These are phyloP conservation scores for Brenthis hecate DNA, from an alignment of 2,888 invertebrate species.

Conservation along the genomic window DNA sequence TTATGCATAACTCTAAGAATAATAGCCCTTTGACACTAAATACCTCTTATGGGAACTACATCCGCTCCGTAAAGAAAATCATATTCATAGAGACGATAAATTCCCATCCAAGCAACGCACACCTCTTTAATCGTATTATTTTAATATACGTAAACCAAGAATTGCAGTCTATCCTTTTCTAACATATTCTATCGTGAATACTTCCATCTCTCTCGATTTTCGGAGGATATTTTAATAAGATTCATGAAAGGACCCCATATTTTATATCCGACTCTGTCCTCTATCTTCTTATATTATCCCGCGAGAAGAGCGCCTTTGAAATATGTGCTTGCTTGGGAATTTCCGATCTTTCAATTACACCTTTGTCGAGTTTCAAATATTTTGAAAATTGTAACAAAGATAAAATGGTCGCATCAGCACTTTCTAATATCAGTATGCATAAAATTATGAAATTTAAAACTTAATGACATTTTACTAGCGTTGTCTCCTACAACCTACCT, in stretches of 20 bases:
- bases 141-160: constrained; percentile 79
- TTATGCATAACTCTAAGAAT: constrained; percentile 36
- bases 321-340: constrained; percentile 80
- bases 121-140: constrained; percentile 82
- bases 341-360: constrained; percentile 82
- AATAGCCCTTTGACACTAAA: constrained; percentile 62
- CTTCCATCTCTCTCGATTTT: constrained; percentile 74
- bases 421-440: neutral
- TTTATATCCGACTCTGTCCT: constrained; percentile 87
- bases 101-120: constrained; percentile 60
- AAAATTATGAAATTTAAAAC: neutral
- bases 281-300: constrained; percentile 83
- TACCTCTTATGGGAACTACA: constrained; percentile 65
- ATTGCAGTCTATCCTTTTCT: constrained; percentile 51
- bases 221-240: constrained; percentile 90
- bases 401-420: constrained; percentile 19
- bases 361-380: constrained; percentile 58
- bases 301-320: constrained; percentile 74
- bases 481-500: too few species aligned
- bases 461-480: neutral
- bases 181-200: constrained; percentile 41
- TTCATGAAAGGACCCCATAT: constrained; percentile 92
- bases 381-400: constrained; percentile 34
- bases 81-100: constrained; percentile 80
- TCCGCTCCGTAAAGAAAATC: constrained; percentile 77